Evolutionary conservation across 2,888 invertebrate genomes (phyloP), one percentile per base, ranked within the genome.

Genomic region (Luperina testacea): DNA sequence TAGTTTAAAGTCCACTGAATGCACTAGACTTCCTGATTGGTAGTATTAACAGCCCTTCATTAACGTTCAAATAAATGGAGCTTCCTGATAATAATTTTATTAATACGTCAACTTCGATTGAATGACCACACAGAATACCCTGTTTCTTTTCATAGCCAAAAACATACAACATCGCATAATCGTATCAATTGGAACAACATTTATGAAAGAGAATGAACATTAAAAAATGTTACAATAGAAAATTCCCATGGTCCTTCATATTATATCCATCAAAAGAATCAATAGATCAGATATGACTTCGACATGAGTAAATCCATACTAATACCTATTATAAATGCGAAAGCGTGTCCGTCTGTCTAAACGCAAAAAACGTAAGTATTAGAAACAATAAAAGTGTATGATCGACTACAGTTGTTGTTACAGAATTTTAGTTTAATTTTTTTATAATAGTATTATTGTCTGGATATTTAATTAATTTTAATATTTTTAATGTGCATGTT

Each of bases 201-300:
- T n/a, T 59, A 24, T 59, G n/a, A 48, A 59, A 61, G 27, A 48
- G 24, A 59, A 70, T 45, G 2, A 17, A 32, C 45, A 71, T 71
- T 27, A 24, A 2, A 24, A 57, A 57, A 57, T 57, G 9, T 57
- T 53, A 24, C 57, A 57, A 24, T 57, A 72, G 53, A 38, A 20
- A 51, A 61, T n/a, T 59, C 27, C 27, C 42, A 45, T 8, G 45
- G 51, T 63, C 27, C 38, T 48, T 6, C 1, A 64, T 15, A 71
- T 27, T 38, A 64, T 15, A 71, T 27, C 45, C 74, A 65, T 57
- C 45, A 80, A 74, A 24, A 64, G n/a, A 74, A 82, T 68, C 45
- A 59, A 63, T 68, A 24, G 11, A 57, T 24, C 64, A 24, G 11
- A 27, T n/a, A 61, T 38, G 32, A 65, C 32, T 51, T 51, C 20